Conservation (phyloP, 2,113 vertebrate genomes). For the Piprites chloris region DNA sequence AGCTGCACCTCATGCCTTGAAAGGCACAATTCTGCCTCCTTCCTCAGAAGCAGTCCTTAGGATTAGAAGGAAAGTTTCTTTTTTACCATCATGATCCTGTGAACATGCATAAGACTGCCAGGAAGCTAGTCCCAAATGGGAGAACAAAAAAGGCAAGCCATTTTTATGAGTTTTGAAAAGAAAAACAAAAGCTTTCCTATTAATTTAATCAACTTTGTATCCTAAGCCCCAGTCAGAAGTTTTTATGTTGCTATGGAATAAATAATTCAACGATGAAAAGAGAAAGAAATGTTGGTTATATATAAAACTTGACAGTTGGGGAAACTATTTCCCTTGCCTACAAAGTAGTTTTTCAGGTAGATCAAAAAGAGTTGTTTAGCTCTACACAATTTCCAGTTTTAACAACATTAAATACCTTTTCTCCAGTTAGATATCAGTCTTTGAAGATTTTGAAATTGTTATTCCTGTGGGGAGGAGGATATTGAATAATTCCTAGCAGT, state of each 20-base stretch:
- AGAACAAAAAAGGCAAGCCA: neutral
- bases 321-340: constrained; percentile 34
- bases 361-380: constrained; percentile 47
- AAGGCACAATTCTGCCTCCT: neutral
- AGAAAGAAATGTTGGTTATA: constrained; percentile 2
- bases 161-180: constrained; percentile 12
- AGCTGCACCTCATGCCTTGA: neutral
- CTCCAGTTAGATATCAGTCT: constrained; percentile 45
- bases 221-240: neutral
- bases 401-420: constrained; percentile 55
- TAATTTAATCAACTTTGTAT: constrained; percentile 9
- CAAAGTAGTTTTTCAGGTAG: constrained; percentile 42
- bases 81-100: neutral
- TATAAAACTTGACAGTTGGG: constrained; percentile 36
- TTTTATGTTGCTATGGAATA: neutral
- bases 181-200: constrained; percentile 12
- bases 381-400: constrained; percentile 53
- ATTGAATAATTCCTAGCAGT: constrained; percentile 71
- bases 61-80: neutral
- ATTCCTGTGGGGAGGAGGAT: constrained; percentile 57
- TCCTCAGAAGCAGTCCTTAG: neutral
- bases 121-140: constrained; percentile 1
- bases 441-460: constrained; percentile 64
- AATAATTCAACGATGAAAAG: constrained; percentile 30
- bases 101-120: neutral